Base-by-base conservation (phyloP, 2,113 vertebrate species). In the Pterophyllum scalare region DNA sequence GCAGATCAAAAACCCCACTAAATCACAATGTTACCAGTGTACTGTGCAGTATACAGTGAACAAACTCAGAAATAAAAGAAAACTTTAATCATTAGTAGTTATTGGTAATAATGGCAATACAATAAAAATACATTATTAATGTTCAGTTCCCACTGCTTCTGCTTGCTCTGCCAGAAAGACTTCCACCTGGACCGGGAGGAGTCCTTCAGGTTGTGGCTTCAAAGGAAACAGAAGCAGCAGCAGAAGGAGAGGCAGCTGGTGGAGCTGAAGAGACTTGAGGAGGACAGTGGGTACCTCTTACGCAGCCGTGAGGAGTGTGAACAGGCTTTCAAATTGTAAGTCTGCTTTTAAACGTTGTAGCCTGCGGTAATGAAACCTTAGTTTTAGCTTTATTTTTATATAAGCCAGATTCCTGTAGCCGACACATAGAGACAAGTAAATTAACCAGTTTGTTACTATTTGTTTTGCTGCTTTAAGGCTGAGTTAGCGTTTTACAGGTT, bases 271-370 rank as follows among this genome's bases (percentile, higher is more conserved):
- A 97, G 93, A 84, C 95, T 97, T 1, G 96, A 96, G 83, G 95
- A 97, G 89, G 97, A 97, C 77, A 94, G 94, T 7, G 75, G 94
- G 56, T 94, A 93, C 74, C 95, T 96, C 64, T 86, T 97, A n/a
- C 96, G 92, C 80, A 97, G 95, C 78, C 92, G 95, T 0, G 95
- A 97, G 72, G 97, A 98, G 83, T 96, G 96, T 1, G 97, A 99
- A 77, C 96, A 88, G 83, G 98, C 98, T 76, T 99, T 97, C 86
- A 97, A 95, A 94, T 94, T 96, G 98, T 99, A 93, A 96, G 83
- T 62, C 59, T 79, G 22, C 40, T 20, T 24, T 56, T 26, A 15
- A 60, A 38, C 28, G 31, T 0, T 0, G 64, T n/a, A 43, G 1
- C 57, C 52, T 17, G 8, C 10, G 56, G 33, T 28, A 14, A 15